These are phyloP conservation scores for Mormyrus lacerda DNA, from an alignment of 2,113 vertebrate species.

Conservation along the genomic window DNA sequence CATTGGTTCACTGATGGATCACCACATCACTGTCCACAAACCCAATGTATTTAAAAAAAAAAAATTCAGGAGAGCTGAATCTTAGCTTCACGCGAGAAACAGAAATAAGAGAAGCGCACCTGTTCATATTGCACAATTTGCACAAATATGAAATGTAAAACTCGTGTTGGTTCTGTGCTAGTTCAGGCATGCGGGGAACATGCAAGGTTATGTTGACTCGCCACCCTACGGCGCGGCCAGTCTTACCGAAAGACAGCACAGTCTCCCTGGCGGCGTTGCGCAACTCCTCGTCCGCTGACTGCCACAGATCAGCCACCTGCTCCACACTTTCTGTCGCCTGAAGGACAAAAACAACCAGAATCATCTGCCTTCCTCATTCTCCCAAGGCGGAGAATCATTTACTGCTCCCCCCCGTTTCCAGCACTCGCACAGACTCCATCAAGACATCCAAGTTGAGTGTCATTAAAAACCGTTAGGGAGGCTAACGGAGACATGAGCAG, in stretches of 20 bases:
- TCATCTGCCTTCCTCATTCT: not conserved
- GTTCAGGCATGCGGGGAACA: not conserved
- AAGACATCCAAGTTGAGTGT: not conserved
- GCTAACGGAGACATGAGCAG: not conserved
- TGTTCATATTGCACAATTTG: not conserved
- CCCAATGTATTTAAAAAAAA: not conserved
- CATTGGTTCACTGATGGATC: not conserved
- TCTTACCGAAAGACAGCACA: conserved; percentile 60
- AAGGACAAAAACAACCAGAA: conserved; percentile 20
- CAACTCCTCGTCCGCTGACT: conserved; percentile 55
- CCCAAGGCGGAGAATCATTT: no score
- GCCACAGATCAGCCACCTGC: conserved; percentile 57
- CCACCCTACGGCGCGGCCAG: not conserved
- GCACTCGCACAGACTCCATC: not conserved
- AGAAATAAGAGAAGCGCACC: not conserved
- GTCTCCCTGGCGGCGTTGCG: conserved; percentile 55
- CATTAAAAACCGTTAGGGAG: not conserved
- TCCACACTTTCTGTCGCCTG: conserved; percentile 62
- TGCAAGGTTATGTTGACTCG: not conserved
- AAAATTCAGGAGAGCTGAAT: no score
- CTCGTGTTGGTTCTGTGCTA: not conserved
- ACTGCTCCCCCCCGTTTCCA: not conserved
- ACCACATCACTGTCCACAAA: not conserved
- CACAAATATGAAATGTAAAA: not conserved
- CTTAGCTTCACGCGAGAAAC: not conserved